phyloP scores from a whole-genome alignment of 1,140 invertebrate species.

The Drosophila sp. region DNA sequence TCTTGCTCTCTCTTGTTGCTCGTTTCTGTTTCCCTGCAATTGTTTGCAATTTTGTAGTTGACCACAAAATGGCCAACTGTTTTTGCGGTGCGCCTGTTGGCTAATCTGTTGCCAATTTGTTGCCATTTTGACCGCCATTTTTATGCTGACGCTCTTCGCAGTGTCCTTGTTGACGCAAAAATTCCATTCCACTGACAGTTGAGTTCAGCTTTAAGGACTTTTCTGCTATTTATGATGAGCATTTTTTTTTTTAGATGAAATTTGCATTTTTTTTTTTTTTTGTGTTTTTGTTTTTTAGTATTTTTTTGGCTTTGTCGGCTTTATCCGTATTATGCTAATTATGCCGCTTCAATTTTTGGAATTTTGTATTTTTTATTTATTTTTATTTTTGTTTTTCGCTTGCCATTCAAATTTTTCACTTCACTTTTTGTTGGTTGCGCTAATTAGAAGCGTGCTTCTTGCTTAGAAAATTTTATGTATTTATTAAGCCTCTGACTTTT shows the following conservation, averaged over 20 bases:
- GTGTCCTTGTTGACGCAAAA: constrained; percentile 26
- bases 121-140: constrained; percentile 38
- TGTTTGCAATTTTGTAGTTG: constrained; percentile 70
- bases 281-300: constrained; percentile 22
- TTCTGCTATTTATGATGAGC: not conserved
- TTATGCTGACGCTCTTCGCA: constrained; percentile 33
- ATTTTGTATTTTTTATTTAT: constrained; percentile 8
- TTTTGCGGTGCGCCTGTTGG: constrained; percentile 38
- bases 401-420: constrained; percentile 16
- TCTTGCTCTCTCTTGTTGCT: constrained; percentile 32
- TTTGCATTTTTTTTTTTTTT: constrained; percentile 34
- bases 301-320: constrained; percentile 29
- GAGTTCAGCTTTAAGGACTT: constrained; percentile 19
- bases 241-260: constrained; percentile 11
- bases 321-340: constrained; percentile 66
- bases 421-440: constrained; percentile 59
- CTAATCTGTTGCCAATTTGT: constrained; percentile 76
- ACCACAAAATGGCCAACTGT: constrained; percentile 68
- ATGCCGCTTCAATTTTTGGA: constrained; percentile 13
- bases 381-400: constrained; percentile 19
- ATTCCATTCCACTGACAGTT: constrained; percentile 13
- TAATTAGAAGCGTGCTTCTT: constrained; percentile 67
- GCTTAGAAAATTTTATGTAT: constrained; percentile 65
- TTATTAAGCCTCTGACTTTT: constrained; percentile 40
- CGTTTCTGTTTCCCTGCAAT: constrained; percentile 53